Evolutionary conservation across 2,888 invertebrate species (phyloP).

Genomic region (Hemistola chrysoprasaria): DNA sequence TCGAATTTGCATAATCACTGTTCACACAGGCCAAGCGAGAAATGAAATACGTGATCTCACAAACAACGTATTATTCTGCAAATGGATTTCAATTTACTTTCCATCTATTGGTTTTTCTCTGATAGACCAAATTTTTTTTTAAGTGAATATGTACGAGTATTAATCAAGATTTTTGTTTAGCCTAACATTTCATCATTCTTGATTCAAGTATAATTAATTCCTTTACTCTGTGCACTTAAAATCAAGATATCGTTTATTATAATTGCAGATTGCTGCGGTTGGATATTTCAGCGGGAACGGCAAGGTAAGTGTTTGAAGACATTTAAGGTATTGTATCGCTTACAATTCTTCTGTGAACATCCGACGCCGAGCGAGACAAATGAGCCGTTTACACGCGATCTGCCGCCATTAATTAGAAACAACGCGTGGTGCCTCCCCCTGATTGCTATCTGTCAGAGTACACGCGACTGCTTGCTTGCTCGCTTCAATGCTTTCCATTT

Average conservation of each 20-base stretch:
- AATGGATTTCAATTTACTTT: constrained; percentile 25
- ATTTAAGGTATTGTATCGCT: constrained; percentile 75
- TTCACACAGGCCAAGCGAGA: constrained; percentile 45
- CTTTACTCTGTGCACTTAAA: constrained; percentile 49
- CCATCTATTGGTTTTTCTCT: constrained; percentile 4
- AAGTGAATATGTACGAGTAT: no score
- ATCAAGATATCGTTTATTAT: constrained; percentile 65
- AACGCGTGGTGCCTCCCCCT: constrained; percentile 61
- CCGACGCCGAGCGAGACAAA: constrained; percentile 69
- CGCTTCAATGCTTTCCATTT: constrained; percentile 18
- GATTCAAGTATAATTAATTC: constrained; percentile 36
- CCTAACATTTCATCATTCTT: constrained; percentile 18
- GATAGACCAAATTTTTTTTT: no score
- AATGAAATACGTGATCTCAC: constrained; percentile 68
- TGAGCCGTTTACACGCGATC: constrained; percentile 71
- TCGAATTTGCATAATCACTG: constrained; percentile 69
- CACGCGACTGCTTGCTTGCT: constrained; percentile 62
- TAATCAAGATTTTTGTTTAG: constrained; percentile 9
- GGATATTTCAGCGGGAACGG: constrained; percentile 51
- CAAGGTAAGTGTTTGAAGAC: constrained; percentile 68
- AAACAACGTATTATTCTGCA: constrained; percentile 49
- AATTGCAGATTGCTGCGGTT: constrained; percentile 59
- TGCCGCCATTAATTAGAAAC: constrained; percentile 71
- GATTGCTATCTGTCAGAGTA: constrained; percentile 73
- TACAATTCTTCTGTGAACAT: constrained; percentile 76